Evolutionary conservation across 2,888 invertebrate genomes (phyloP), one percentile per base, ranked within the genome.

Genomic region (Athalia rosae): DNA sequence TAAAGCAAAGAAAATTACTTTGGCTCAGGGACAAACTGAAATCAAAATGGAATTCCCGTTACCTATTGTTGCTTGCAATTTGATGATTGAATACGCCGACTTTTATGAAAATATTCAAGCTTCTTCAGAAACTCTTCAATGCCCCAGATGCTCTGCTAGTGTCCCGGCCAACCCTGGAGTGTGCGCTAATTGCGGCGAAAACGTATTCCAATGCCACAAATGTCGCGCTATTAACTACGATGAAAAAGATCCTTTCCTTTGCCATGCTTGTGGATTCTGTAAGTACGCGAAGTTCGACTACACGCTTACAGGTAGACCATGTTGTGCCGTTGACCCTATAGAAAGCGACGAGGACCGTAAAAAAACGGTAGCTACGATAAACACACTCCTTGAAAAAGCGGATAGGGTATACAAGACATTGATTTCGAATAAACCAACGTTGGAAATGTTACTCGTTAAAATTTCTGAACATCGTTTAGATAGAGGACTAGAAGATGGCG

Each of bases 251-350:
- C 99, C 99, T 0, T 99, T 99, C 93, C 91, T 99, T 43, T 99
- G 99, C 88, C 99, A 99, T 90, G 96, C 98, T 4, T 99, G 99
- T 90, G 99, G 99, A 0, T 99, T 98, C 91, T 99, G 99, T 92
- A 99, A 99, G 91, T 99, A 99, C 90, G 99, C 99, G 53, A 98
- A 99, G 91, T 99, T 99, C 90, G 99, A 99, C 91, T 97, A 98
- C 90, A 97, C 96, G 8, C 92, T 99, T 78, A 95, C 95, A 4
- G 98, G 97, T 4, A 94, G 97, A 41, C 96, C 97, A 0, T 98
- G 97, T 87, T 99, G 97, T 90, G 98, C 98, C 28, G 98, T 99
- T 0, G 99, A 99, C 91, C 97, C 98, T 9, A 98, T 99, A 41
- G 98, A 99, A 90, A 98, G 95, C 83, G 99, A 99, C 85, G 98